Conservation (phyloP, 2,888 invertebrate species). For the Oxyteleia sp. region DNA sequence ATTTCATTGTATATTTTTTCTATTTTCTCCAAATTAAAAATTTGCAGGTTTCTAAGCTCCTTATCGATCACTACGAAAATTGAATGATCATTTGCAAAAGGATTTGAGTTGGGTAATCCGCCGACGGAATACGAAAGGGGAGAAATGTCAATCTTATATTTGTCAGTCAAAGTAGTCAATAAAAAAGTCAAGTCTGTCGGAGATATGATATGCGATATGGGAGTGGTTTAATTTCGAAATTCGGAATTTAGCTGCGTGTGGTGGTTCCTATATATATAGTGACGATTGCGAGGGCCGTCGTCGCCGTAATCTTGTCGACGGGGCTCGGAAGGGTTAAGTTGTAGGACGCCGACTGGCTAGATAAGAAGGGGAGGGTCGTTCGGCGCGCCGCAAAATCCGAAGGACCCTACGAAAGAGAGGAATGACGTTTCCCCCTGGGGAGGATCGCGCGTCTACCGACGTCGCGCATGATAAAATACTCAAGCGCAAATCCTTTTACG, state of each 20-base stretch:
- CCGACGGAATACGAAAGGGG: slow-evolving; percentile 24
- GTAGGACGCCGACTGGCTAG: slow-evolving; percentile 85
- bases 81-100: slow-evolving; percentile 54
- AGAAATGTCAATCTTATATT: slow-evolving; percentile 64
- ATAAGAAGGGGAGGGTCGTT: slow-evolving; percentile 83
- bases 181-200: slow-evolving; percentile 30
- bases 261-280: slow-evolving; percentile 16
- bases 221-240: slow-evolving; percentile 50
- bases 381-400: slow-evolving; percentile 83
- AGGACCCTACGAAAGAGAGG: slow-evolving; percentile 74
- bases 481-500: slow-evolving; percentile 65
- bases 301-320: slow-evolving; percentile 80
- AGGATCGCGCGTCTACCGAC: slow-evolving; percentile 70
- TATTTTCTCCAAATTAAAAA: slow-evolving; percentile 1
- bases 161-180: slow-evolving; percentile 62
- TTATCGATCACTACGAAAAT: slow-evolving; percentile 38
- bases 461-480: slow-evolving; percentile 67
- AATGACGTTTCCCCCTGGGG: slow-evolving; percentile 64
- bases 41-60: slow-evolving; percentile 12
- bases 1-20: neutral
- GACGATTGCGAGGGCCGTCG: slow-evolving; percentile 53
- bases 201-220: slow-evolving; percentile 35
- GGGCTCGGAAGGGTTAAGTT: slow-evolving; percentile 85
- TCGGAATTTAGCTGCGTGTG: slow-evolving; percentile 11
- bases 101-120: slow-evolving; percentile 41